phyloP scores from a whole-genome alignment of 1,140 invertebrate genomes.

The Micrasema longulum region DNA sequence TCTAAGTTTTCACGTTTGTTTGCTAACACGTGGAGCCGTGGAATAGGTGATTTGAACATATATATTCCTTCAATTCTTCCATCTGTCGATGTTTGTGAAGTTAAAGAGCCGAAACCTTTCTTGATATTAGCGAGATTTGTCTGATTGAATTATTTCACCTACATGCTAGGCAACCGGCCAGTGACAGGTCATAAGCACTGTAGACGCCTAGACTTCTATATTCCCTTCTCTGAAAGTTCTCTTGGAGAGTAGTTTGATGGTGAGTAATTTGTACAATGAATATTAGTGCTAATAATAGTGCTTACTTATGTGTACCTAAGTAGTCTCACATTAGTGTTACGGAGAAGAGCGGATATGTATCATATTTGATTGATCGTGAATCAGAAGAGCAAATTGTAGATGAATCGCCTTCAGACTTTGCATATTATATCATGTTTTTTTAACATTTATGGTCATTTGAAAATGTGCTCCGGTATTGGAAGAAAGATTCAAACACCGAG shows the following conservation, averaged over 20 bases:
- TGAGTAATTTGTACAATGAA: neutral
- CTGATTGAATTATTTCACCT: no score
- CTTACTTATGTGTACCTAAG: neutral
- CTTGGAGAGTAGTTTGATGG: neutral
- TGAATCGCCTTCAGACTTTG: no score
- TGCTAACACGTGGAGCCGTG: no score
- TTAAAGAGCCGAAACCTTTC: no score
- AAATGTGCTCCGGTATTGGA: neutral
- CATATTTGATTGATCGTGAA: constrained; percentile 19
- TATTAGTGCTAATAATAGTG: neutral
- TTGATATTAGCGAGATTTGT: no score
- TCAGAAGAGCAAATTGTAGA: neutral
- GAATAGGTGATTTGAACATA: no score
- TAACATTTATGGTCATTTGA: neutral
- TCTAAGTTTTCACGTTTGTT: neutral
- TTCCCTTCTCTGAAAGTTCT: neutral
- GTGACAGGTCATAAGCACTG: no score
- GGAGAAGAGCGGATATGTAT: constrained; percentile 16
- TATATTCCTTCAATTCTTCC: no score
- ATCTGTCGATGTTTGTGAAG: no score
- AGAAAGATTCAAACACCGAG: neutral
- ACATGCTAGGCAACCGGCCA: no score
- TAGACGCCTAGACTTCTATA: no score
- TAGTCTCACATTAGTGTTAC: neutral
- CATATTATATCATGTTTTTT: no score